These are phyloP conservation scores for Synanthedon andrenaeformis DNA, from an alignment of 2,888 invertebrate genomes.

Conservation along the genomic window DNA sequence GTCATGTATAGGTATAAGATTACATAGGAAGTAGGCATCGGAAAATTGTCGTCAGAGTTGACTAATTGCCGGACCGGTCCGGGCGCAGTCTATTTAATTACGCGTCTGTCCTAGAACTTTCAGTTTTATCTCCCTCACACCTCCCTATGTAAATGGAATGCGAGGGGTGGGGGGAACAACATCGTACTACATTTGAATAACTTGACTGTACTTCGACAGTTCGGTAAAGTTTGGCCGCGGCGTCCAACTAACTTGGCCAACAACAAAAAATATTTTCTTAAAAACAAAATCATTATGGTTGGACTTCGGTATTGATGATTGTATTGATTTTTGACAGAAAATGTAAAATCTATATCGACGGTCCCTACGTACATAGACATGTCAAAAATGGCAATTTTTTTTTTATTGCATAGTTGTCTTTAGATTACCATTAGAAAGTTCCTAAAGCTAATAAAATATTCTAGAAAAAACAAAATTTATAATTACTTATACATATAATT, in stretches of 20 bases:
- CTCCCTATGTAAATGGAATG: conserved; percentile 18
- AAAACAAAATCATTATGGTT: background rate
- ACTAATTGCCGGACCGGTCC: conserved; percentile 24
- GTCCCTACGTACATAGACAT: too few species aligned
- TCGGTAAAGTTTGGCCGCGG: background rate
- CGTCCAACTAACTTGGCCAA: background rate
- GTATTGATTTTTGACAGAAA: too few species aligned
- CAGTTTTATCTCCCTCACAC: conserved; percentile 17
- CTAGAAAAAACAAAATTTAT: too few species aligned
- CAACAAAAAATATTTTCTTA: background rate
- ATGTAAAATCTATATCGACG: too few species aligned
- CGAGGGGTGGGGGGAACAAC: conserved; percentile 8
- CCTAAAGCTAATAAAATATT: too few species aligned
- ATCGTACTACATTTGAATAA: conserved; percentile 15
- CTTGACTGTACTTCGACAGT: conserved; percentile 17
- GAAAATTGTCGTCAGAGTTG: conserved; percentile 14
- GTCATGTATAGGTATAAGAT: too few species aligned
- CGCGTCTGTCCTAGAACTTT: conserved; percentile 30
- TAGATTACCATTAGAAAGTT: too few species aligned
- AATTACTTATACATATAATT: too few species aligned
- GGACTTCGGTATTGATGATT: too few species aligned
- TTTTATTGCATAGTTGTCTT: too few species aligned
- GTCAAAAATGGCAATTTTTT: too few species aligned
- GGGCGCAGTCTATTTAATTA: conserved; percentile 27
- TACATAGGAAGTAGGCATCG: background rate